Evolutionary conservation across 2,888 invertebrate genomes (phyloP).

Genomic region (Calameuta pallipes): DNA sequence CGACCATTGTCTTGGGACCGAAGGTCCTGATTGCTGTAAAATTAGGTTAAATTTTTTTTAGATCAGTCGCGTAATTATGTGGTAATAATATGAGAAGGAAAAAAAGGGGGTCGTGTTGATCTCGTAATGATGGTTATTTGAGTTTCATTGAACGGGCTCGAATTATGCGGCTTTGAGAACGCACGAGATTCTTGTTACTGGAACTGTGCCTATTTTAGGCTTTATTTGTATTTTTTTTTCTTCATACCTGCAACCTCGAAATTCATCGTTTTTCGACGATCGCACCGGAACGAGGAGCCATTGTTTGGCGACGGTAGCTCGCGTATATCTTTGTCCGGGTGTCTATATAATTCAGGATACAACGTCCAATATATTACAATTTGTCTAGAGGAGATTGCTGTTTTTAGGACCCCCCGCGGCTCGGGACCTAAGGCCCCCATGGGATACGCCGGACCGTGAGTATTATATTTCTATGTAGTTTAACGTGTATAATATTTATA

Average conservation of each 20-base stretch:
- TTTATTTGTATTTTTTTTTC: background rate
- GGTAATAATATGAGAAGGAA: background rate
- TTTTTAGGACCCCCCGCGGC: slow-evolving; percentile 44
- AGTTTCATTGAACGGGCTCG: background rate
- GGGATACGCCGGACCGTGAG: slow-evolving; percentile 24
- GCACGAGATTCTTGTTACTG: background rate
- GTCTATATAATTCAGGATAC: slow-evolving; percentile 29
- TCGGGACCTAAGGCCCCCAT: slow-evolving; percentile 18
- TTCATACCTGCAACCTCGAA: background rate
- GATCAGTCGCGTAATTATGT: background rate
- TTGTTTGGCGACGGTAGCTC: slow-evolving; percentile 36
- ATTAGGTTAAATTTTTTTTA: background rate
- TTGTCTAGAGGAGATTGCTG: slow-evolving; percentile 49
- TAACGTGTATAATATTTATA: slow-evolving; percentile 20
- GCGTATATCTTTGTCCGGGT: slow-evolving; percentile 23
- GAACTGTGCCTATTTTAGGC: background rate
- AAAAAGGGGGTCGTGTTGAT: background rate
- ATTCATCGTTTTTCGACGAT: background rate
- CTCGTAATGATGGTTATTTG: background rate
- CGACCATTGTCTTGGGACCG: background rate
- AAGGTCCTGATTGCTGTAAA: background rate
- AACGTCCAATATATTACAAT: slow-evolving; percentile 55
- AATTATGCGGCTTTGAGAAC: background rate
- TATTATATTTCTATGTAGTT: slow-evolving; percentile 15
- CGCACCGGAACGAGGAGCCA: background rate